Evolutionary conservation across 2,113 vertebrate genomes (phyloP), one percentile per base, ranked within the genome.

Genomic region (Pitta sordida): DNA sequence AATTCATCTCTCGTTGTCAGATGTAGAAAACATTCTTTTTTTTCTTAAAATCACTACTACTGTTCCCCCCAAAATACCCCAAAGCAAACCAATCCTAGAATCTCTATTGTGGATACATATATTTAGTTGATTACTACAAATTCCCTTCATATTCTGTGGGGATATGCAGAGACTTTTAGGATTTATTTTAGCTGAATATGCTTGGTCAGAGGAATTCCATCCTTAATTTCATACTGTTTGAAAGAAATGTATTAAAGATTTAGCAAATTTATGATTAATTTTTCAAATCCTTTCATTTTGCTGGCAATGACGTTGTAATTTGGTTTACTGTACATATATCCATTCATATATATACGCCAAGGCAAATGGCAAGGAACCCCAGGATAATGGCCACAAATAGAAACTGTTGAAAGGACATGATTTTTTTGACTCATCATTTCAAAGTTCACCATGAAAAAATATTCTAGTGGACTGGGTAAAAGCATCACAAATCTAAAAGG

Each of bases 51-150:
- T 62, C 49, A 74, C 9, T 6, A 3, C 19, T 17, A 30, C 16
- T 37, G 13, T 44, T 51, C 7, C 1, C 1, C 3, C 6, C 4
- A 18, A 71, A 56, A 55, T 13, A 37, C 3, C 7, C 30, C 15
- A 24, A 36, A 82, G 26, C 11, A 82, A 91, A 22, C 16, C 1
- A 8, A 58, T 11, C 13, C 78, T 43, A 81, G 74, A n/a, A 43
- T 56, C 26, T 67, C 48, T 14, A 8, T 27, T 82, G 44, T 9
- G 15, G 13, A 55, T 36, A 44, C 17, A 16, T 15, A 2, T 16
- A 51, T 52, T 55, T 55, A 83, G 13, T 19, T 92, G 52, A 76
- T 27, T 39, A 46, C 11, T 60, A 56, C 24, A 71, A 64, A n/a
- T 44, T 67, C 9, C 27, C 44, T 71, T 52, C 14, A n/a, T n/a